Conservation (phyloP, 92 coral and sea anemone species). For the Porites divaricata region DNA sequence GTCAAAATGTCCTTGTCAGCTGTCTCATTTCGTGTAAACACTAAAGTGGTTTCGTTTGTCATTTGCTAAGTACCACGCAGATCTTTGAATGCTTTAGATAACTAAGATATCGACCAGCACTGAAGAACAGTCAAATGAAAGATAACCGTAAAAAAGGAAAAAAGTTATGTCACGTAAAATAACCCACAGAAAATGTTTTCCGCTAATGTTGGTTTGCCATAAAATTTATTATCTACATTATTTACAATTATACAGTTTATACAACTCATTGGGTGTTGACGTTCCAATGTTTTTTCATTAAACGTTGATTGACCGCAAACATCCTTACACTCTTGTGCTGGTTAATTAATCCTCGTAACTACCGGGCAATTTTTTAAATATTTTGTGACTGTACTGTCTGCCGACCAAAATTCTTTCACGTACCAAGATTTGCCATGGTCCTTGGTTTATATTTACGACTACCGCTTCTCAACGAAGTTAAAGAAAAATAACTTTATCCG, state of each 20-base stretch:
- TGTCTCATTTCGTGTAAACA: neutral
- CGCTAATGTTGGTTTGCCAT: neutral
- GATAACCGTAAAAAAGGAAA: neutral
- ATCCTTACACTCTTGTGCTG: neutral
- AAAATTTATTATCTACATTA: constrained; percentile 1
- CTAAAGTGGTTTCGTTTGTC: neutral
- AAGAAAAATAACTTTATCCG: too few relatives aligned
- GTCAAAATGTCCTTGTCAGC: neutral
- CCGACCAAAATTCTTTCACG: neutral
- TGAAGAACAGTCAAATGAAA: neutral
- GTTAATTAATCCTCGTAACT: neutral
- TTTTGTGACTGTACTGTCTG: neutral
- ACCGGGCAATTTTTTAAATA: too few relatives aligned
- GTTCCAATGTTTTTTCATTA: neutral
- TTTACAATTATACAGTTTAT: neutral
- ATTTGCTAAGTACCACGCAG: neutral
- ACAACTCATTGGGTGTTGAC: neutral
- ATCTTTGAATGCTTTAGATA: neutral
- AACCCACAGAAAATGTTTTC: neutral
- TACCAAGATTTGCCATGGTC: neutral
- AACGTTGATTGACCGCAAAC: constrained; percentile 6
- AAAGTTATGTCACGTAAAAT: neutral
- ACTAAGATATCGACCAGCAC: neutral
- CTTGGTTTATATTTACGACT: neutral
- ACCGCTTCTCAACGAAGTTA: too few relatives aligned